These are phyloP conservation scores for Idaea aversata DNA, from an alignment of 2,888 invertebrate genomes.

Conservation along the genomic window DNA sequence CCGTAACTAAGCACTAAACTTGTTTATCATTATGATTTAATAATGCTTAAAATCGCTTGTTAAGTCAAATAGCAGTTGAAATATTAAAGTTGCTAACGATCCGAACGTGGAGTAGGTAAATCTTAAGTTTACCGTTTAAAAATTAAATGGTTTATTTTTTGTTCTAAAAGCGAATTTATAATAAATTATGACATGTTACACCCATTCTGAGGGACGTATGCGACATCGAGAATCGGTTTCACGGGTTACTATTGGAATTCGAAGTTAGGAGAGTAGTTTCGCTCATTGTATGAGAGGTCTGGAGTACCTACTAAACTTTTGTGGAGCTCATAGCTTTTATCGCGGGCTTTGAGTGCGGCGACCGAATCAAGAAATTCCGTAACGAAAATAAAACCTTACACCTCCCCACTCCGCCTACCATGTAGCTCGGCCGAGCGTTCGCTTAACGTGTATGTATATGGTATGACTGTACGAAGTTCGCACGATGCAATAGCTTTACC, in stretches of 20 bases:
- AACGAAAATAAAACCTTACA: too few species aligned
- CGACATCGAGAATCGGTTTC: conserved; percentile 38
- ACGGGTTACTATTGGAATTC: conserved; percentile 19
- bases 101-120: conserved; percentile 60
- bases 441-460: too few species aligned
- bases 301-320: too few species aligned
- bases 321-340: too few species aligned
- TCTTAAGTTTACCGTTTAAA: conserved; percentile 71
- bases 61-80: not conserved
- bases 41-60: not conserved
- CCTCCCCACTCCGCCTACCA: too few species aligned
- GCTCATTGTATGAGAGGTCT: conserved; percentile 4
- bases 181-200: conserved; percentile 72
- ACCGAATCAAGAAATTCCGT: too few species aligned
- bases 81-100: conserved; percentile 10
- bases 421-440: too few species aligned
- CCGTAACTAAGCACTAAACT: conserved; percentile 7
- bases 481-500: too few species aligned
- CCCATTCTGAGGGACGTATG: conserved; percentile 47
- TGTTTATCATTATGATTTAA: not conserved
- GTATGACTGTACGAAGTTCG: too few species aligned
- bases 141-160: conserved; percentile 67
- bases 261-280: conserved; percentile 7
- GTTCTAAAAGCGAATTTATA: conserved; percentile 56
- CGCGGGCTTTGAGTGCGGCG: too few species aligned